Evolutionary conservation across 2,113 vertebrate genomes (phyloP), one percentile per base, ranked within the genome.

Genomic region (Saimiri boliviensis): DNA sequence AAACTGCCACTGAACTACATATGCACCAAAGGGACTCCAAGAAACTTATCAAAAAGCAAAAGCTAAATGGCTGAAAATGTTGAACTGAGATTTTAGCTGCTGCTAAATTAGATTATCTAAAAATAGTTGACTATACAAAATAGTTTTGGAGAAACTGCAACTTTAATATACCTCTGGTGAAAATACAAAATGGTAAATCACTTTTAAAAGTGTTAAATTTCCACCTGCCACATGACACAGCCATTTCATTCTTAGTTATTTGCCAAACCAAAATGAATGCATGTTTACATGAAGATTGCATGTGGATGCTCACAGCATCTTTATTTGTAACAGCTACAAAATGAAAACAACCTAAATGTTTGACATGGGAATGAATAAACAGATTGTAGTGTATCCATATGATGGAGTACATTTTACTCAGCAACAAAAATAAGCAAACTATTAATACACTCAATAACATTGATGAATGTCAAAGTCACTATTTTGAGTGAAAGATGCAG

Each of bases 61-160:
- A 21, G 37, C 56, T 54, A 58, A 74, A 54, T 66, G 27, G 45
- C 13, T 60, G 52, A 86, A 77, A 54, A 49, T 42, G n/a, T 6
- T 80, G 47, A 86, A 80, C 76, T 76, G 93, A 94, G 58, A 35
- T 87, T 81, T 89, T 73, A 89, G 70, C 54, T 87, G n/a, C 21
- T 84, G 30, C 47, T 71, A 74, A 90, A 87, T 92, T 86, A 89
- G n/a, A 45, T 19, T 56, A 40, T 9, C 32, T 84, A 71, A 89
- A 94, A 52, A 54, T 21, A 73, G 52, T 58, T 82, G 52, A 76
- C 58, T 30, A 79, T 30, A 40, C 20, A 9, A 68, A 86, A 17
- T 70, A 21, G 45, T 96, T 95, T 56, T 80, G 23, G 74, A 92
- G 21, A n/a, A 86, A 92, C 9, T 81, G 5, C 54, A 95, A 79